Conservation (phyloP, 2,888 invertebrate species). For the Minunthozetes semirufus region DNA sequence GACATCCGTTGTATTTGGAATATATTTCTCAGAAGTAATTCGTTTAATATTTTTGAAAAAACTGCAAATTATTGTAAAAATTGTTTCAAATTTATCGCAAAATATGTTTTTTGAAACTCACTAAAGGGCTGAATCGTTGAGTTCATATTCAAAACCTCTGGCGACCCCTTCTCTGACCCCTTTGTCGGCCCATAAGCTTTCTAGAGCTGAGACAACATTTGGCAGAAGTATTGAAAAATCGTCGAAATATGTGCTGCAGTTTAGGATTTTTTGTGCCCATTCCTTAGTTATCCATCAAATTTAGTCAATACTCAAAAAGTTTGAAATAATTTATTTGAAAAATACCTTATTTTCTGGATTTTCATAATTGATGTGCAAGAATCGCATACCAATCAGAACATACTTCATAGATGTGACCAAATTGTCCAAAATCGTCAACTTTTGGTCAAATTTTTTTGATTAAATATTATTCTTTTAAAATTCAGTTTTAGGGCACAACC, state of each 20-base stretch:
- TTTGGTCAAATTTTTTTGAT: conserved; percentile 41
- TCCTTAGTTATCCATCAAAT: conserved; percentile 44
- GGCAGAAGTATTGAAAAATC: conserved; percentile 46
- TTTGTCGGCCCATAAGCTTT: conserved; percentile 53
- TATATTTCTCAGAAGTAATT: conserved; percentile 58
- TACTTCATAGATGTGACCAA: conserved; percentile 62
- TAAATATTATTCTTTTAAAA: background rate
- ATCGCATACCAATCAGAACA: conserved; percentile 60
- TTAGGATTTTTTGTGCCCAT: conserved; percentile 28
- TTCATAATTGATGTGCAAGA: conserved; percentile 58
- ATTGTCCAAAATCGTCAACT: conserved; percentile 60
- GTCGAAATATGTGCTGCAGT: conserved; percentile 46
- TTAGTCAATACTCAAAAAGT: conserved; percentile 43
- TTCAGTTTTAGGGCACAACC: too few relatives aligned
- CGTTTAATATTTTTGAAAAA: conserved; percentile 63
- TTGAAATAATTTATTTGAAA: background rate
- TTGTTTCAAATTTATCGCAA: background rate
- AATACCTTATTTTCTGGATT: conserved; percentile 54
- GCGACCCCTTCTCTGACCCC: conserved; percentile 59
- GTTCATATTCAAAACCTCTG: conserved; percentile 56
- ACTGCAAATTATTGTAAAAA: conserved; percentile 48
- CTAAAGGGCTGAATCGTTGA: conserved; percentile 62
- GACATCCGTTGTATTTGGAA: conserved; percentile 60
- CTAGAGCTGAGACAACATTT: conserved; percentile 49
- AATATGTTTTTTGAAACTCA: conserved; percentile 47